phyloP scores from a whole-genome alignment of 2,888 invertebrate species.

The Tenthredo amoena region DNA sequence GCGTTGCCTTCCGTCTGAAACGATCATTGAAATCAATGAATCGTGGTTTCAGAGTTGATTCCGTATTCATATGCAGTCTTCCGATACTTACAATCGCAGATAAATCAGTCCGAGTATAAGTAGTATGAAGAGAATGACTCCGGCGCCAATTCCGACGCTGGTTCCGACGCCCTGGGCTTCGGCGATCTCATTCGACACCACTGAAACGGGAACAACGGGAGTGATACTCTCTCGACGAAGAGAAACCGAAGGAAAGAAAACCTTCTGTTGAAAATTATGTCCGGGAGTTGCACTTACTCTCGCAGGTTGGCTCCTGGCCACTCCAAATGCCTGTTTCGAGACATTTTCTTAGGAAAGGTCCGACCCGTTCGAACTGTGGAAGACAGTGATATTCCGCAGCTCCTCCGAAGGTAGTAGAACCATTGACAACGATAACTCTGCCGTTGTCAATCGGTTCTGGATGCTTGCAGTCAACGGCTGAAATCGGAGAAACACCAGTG shows the following conservation, averaged over 20 bases:
- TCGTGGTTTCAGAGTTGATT: too few relatives aligned
- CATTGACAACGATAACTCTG: constrained; percentile 91
- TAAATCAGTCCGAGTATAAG: constrained; percentile 90
- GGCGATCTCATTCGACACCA: constrained; percentile 75
- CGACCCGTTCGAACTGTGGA: constrained; percentile 90
- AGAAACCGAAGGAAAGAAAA: constrained; percentile 62
- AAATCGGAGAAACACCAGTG: constrained; percentile 62
- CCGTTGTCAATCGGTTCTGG: constrained; percentile 91
- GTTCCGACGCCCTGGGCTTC: constrained; percentile 89
- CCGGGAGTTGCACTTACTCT: constrained; percentile 78
- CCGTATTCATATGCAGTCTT: too few relatives aligned
- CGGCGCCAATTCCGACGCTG: constrained; percentile 91
- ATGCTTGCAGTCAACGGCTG: constrained; percentile 92
- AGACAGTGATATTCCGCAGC: constrained; percentile 94
- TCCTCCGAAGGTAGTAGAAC: constrained; percentile 90
- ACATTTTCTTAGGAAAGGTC: constrained; percentile 91
- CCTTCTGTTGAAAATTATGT: constrained; percentile 15
- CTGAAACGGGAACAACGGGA: constrained; percentile 59
- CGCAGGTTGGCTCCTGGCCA: constrained; percentile 91
- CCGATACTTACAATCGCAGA: constrained; percentile 86
- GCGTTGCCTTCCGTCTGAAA: constrained; percentile 89
- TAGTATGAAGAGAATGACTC: constrained; percentile 88
- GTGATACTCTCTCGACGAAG: constrained; percentile 60
- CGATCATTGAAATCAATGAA: too few relatives aligned
- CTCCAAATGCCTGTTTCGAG: constrained; percentile 92